Conservation (phyloP, 2,888 invertebrate genomes). For the Mesorhabditis belari region DNA sequence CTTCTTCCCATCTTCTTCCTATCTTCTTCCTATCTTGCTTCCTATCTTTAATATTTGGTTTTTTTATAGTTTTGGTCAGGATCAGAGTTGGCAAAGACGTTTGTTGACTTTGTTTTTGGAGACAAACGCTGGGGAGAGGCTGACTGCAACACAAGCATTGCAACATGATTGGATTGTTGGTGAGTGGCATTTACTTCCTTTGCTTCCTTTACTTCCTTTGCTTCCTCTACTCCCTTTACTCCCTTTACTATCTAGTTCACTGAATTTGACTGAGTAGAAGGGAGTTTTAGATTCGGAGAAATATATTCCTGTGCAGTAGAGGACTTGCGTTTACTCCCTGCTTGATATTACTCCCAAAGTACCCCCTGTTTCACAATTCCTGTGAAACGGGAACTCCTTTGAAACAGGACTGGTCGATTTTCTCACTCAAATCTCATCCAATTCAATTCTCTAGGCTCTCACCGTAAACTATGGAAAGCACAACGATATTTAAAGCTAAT, state of each 20-base stretch:
- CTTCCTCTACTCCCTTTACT: neutral
- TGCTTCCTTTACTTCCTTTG: neutral
- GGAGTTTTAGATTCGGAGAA: neutral
- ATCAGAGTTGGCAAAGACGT: conserved; percentile 61
- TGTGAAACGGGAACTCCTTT: too few relatives aligned
- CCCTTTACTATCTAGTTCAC: neutral
- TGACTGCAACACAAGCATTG: conserved; percentile 58
- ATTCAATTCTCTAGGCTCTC: too few relatives aligned
- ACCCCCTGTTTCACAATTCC: too few relatives aligned
- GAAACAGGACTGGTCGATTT: too few relatives aligned
- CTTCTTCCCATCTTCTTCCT: too few relatives aligned
- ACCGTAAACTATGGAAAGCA: too few relatives aligned
- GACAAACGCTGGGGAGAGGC: conserved; percentile 57
- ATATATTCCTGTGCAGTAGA: too few relatives aligned
- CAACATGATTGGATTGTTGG: conserved; percentile 60
- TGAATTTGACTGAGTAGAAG: neutral
- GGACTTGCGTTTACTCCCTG: too few relatives aligned
- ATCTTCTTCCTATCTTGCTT: too few relatives aligned
- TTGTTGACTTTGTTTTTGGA: conserved; percentile 60
- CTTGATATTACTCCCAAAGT: too few relatives aligned
- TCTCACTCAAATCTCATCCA: too few relatives aligned
- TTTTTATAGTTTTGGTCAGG: conserved; percentile 60
- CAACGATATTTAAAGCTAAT: too few relatives aligned
- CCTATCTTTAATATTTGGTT: neutral
- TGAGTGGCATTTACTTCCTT: conserved; percentile 10